phyloP scores from a whole-genome alignment of 2,888 invertebrate genomes.

The Andricus quercusramuli region DNA sequence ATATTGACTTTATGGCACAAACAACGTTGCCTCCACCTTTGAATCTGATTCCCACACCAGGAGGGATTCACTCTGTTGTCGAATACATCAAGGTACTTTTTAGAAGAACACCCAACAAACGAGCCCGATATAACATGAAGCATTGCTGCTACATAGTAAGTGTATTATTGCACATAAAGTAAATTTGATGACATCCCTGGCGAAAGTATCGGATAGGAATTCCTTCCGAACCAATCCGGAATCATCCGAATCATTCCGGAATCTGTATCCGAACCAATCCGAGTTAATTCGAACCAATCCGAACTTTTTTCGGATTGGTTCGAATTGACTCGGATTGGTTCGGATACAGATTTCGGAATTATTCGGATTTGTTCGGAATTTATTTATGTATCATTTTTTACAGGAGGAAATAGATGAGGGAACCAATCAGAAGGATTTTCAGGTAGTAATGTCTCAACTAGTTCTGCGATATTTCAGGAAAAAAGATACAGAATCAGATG shows the following conservation, averaged over 20 bases:
- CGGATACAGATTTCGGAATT: too few relatives aligned
- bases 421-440: constrained; percentile 78
- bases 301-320: too few relatives aligned
- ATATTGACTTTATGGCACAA: constrained; percentile 86
- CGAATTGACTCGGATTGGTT: too few relatives aligned
- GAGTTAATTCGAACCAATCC: too few relatives aligned
- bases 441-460: constrained; percentile 81
- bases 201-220: too few relatives aligned
- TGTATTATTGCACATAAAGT: constrained; percentile 39
- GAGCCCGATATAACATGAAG: constrained; percentile 79
- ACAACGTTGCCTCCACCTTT: constrained; percentile 86
- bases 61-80: constrained; percentile 78
- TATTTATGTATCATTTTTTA: neutral
- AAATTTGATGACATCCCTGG: neutral
- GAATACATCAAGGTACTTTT: constrained; percentile 79
- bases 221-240: too few relatives aligned
- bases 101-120: constrained; percentile 72
- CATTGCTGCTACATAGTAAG: constrained; percentile 79
- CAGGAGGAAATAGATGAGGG: constrained; percentile 77
- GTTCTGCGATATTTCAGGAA: constrained; percentile 83
- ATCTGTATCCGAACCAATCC: too few relatives aligned
- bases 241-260: too few relatives aligned
- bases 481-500: constrained; percentile 74
- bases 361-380: too few relatives aligned
- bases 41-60: constrained; percentile 84